Base-by-base conservation (phyloP, 1,140 invertebrate genomes). In the Meloidogyne floridensis region DNA sequence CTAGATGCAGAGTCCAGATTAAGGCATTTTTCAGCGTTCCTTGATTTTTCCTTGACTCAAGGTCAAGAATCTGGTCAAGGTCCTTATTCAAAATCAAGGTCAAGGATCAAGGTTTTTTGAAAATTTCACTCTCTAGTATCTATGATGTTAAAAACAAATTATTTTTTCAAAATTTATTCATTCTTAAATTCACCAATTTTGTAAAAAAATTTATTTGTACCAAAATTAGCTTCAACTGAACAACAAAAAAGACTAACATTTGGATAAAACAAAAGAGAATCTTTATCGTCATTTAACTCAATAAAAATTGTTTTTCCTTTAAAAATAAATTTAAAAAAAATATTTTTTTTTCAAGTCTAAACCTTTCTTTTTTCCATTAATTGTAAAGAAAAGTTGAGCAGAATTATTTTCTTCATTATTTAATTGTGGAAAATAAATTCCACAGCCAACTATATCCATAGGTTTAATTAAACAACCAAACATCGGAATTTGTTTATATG, bases 191-290 rank as follows among this genome's bases (percentile, higher is more conserved):
- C n/a, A 3, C n/a, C n/a, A 65, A 65, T n/a, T 13, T 65, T 65
- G n/a, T 65, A 65, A 65, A 65, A n/a, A 65, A 65, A 65, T 65
- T 65, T 65, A 11, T 65, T 65, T 65, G 15, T 11, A 7, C 59
- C 59, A 65, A 65, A 65, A 65, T 65, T 65, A 65, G 59, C 59
- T n/a, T 65, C 59, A 18, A 65, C n/a, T 6, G 59, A 65, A 65
- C 59, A 65, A n/a, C 59, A 65, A 65, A 65, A 65, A 65, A 65
- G 59, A 65, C 59, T 65, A 6, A n/a, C 59, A 65, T 4, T 7
- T 65, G 59, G 59, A 65, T n/a, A 65, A 65, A n/a, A 65, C n/a
- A n/a, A 3, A 65, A n/a, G n/a, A 65, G n/a, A 0, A n/a, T 65
- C n/a, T 7, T 65, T 15, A 65, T 15, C n/a, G n/a, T 65, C 7